Base-by-base conservation (phyloP, 2,797 vertebrate genomes). In the Acridotheres tristis region DNA sequence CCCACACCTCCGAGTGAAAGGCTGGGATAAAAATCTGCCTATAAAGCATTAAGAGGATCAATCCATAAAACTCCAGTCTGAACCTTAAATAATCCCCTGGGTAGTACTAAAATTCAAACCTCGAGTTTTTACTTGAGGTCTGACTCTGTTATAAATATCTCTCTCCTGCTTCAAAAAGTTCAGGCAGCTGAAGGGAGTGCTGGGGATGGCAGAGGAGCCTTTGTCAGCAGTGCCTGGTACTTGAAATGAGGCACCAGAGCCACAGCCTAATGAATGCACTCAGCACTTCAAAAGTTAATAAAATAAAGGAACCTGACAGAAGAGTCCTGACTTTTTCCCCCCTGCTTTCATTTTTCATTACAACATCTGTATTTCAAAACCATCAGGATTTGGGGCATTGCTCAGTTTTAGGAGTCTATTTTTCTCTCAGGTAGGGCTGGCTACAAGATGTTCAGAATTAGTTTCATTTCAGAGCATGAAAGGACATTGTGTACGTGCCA, bases 271-370 rank as follows among this genome's bases (percentile, higher is more conserved):
- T 19, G 21, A 86, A 88, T 27, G 51, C n/a, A 13, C 69, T 59
- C 16, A 0, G 74, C 2, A 2, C 72, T 71, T 89, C 48, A 59
- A 13, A 88, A 89, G 73, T 81, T 93, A 89, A 80, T 58, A 92
- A 94, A 92, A 92, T 74, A 73, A 76, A 83, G 72, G 78, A 93
- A 79, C 29, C 47, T 74, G 47, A 53, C n/a, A 92, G 81, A 84
- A 88, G 48, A 80, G 16, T 57, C 58, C 45, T n/a, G 27, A 54
- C 27, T n/a, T 32, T 67, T 67, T n/a, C 34, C 10, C 30, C 32
- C 19, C 38, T 20, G 4, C 7, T 77, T 62, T 89, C 54, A 58
- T 85, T 69, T 68, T 88, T 83, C 45, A 67, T 68, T 42, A 19
- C 13, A 85, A 67, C 32, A 68, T 22, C 50, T 68, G 10, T 51